A percentile compares a stretch with the other conserved stretches of the same genome.
Evolutionary conservation across 2,797 vertebrate species (phyloP).

Genomic region (Chiroxiphia lanceolata): DNA sequence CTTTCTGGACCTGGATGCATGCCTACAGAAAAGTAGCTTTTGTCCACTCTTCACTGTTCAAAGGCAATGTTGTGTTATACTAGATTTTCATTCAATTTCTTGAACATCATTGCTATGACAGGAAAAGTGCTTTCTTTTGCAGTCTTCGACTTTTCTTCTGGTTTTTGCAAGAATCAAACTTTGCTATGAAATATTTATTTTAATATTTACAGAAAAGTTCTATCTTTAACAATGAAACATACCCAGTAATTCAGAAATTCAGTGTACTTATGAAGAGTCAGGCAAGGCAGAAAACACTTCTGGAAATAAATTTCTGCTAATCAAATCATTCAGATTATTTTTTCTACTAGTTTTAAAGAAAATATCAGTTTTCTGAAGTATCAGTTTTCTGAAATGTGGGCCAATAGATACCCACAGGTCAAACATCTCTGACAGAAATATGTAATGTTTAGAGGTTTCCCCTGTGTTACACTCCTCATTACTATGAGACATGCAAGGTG

Average conservation of each 20-base stretch:
- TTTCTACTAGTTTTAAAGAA: conserved; percentile 9
- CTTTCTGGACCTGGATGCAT: neutral
- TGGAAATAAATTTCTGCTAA: conserved; percentile 18
- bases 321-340: neutral
- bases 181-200: neutral
- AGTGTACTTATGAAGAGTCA: neutral
- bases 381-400: conserved; percentile 9
- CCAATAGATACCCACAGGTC: conserved; percentile 11
- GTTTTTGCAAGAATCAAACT: neutral
- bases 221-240: neutral
- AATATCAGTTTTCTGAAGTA: neutral
- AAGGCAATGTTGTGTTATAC: neutral
- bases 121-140: neutral
- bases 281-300: neutral
- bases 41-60: neutral
- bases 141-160: neutral
- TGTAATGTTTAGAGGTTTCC: neutral
- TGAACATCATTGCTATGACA: neutral
- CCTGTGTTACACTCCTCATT: neutral
- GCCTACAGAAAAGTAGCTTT: neutral
- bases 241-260: neutral
- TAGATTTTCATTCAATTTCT: neutral
- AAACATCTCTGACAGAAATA: conserved; percentile 21
- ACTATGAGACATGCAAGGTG: neutral
- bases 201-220: neutral